These are phyloP conservation scores for Lepisosteus oculatus DNA, from an alignment of 2,113 vertebrate genomes.

Conservation along the genomic window DNA sequence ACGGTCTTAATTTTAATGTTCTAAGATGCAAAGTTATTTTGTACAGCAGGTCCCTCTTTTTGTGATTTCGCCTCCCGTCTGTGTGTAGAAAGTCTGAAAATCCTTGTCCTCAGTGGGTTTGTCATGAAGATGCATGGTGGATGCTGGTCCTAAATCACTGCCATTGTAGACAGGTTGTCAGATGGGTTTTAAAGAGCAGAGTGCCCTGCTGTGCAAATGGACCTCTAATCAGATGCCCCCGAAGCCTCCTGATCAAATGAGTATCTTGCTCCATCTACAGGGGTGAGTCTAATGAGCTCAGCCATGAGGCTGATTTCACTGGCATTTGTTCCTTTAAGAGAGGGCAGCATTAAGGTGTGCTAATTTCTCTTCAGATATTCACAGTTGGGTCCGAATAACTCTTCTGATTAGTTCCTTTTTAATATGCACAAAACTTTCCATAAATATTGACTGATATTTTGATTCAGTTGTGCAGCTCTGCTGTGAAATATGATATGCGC, in stretches of 20 bases:
- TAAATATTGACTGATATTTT: slow-evolving; percentile 23
- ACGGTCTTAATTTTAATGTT: too few relatives aligned
- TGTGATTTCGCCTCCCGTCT: not conserved
- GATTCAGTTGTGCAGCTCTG: slow-evolving; percentile 7
- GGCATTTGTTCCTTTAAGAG: slow-evolving; percentile 19
- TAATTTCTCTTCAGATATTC: slow-evolving; percentile 14
- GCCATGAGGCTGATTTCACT: slow-evolving; percentile 14
- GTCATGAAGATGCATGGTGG: slow-evolving; percentile 17
- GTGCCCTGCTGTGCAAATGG: slow-evolving; percentile 23
- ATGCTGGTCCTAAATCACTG: slow-evolving; percentile 17
- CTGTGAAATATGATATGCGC: not conserved
- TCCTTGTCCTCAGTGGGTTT: slow-evolving; percentile 13
- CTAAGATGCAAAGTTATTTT: too few relatives aligned
- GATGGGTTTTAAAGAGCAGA: slow-evolving; percentile 22
- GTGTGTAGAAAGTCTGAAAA: slow-evolving; percentile 11
- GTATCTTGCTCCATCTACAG: slow-evolving; percentile 20
- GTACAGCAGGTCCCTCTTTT: not conserved
- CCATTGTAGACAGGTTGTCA: slow-evolving; percentile 24
- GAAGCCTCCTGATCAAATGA: slow-evolving; percentile 24
- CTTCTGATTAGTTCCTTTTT: slow-evolving; percentile 20
- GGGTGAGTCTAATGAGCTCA: slow-evolving; percentile 24
- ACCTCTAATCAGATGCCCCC: slow-evolving; percentile 23
- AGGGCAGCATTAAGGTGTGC: slow-evolving; percentile 4
- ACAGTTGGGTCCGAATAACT: slow-evolving; percentile 13
- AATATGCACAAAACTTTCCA: slow-evolving; percentile 19